These are phyloP conservation scores for Leptopilina boulardi DNA, from an alignment of 1,140 invertebrate genomes.

Conservation along the genomic window DNA sequence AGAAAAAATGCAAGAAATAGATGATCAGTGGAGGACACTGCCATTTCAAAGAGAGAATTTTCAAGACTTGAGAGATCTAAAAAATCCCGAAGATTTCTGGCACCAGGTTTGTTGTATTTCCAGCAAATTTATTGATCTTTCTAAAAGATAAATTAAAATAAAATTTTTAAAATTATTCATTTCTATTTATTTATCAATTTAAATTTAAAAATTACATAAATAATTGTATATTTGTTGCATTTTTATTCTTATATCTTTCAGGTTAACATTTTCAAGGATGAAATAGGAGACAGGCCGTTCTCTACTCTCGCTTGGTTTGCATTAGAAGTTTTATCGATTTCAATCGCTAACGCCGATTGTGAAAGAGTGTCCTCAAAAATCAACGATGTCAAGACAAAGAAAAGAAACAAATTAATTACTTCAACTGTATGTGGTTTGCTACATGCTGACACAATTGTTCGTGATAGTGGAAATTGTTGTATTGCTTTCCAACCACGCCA, in stretches of 20 bases:
- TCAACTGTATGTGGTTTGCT: slow-evolving; percentile 29
- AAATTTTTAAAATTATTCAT: too few relatives aligned
- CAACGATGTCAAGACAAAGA: too few relatives aligned
- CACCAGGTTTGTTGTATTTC: not conserved
- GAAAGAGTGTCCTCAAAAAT: slow-evolving; percentile 39
- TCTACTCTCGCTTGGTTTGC: not conserved
- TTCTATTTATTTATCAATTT: too few relatives aligned
- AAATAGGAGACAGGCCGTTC: not conserved
- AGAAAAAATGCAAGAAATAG: not conserved
- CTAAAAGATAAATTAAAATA: too few relatives aligned
- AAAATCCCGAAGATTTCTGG: not conserved
- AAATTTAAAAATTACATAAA: too few relatives aligned
- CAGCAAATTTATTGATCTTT: too few relatives aligned
- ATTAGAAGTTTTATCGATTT: not conserved
- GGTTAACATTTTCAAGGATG: not conserved
- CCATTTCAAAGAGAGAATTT: not conserved
- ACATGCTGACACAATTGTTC: slow-evolving; percentile 5
- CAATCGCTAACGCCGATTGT: slow-evolving; percentile 36
- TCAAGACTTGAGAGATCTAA: not conserved
- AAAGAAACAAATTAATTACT: slow-evolving; percentile 30
- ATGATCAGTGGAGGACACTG: not conserved
- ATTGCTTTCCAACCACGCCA: slow-evolving; percentile 11
- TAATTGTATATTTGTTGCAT: too few relatives aligned
- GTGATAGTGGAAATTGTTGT: slow-evolving; percentile 22
- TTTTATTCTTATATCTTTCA: not conserved